Evolutionary conservation across 2,113 vertebrate genomes (phyloP).

Genomic region (Ifrita kowaldi): DNA sequence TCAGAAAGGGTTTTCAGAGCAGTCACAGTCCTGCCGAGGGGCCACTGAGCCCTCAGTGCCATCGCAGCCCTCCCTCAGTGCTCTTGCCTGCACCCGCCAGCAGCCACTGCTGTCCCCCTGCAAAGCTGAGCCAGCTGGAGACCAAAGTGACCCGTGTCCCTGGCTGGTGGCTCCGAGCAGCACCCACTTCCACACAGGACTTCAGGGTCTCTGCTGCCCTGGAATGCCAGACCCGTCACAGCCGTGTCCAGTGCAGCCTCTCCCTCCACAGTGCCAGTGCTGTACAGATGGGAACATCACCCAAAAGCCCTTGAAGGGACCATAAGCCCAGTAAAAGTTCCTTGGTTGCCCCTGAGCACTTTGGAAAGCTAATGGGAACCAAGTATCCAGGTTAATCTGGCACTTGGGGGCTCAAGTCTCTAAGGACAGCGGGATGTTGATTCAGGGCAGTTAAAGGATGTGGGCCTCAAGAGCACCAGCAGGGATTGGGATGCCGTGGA

Average conservation of each 20-base stretch:
- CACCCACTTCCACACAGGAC: neutral
- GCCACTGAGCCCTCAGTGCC: neutral
- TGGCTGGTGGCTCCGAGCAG: neutral
- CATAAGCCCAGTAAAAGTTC: rapidly evolving
- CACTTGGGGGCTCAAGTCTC: neutral
- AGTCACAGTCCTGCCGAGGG: neutral
- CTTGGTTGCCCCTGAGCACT: neutral
- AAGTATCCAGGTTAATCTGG: neutral
- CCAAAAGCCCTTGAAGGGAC: neutral
- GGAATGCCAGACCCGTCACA: neutral
- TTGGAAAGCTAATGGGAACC: neutral
- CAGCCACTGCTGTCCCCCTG: too few species aligned
- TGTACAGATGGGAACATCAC: neutral
- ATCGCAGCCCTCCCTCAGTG: neutral
- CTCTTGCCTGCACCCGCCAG: neutral
- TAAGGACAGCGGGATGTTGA: neutral
- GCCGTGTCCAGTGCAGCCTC: rapidly evolving
- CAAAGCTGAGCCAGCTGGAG: neutral
- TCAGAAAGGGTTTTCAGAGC: neutral
- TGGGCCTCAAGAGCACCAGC: rapidly evolving
- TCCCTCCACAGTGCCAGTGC: rapidly evolving
- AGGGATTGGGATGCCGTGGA: neutral
- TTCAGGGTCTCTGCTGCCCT: neutral
- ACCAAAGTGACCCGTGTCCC: neutral
- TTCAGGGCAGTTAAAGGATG: neutral